A percentile compares a stretch with the other conserved stretches of the same genome.
Evolutionary conservation across 1,140 invertebrate genomes (phyloP).

Genomic region (Cydia splendana): DNA sequence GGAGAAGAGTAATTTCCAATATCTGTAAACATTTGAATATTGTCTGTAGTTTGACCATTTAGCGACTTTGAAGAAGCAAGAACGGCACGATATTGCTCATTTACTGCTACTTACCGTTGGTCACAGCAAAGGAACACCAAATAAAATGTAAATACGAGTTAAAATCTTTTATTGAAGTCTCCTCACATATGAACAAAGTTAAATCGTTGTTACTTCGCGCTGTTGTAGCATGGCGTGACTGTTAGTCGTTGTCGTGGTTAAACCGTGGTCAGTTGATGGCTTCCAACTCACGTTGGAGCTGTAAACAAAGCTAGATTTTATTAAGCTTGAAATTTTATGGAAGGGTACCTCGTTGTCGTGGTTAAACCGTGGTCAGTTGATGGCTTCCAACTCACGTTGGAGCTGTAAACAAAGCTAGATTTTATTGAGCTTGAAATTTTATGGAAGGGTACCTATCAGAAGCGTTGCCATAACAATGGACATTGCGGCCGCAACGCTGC

Average conservation of each 20-base stretch:
- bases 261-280: not conserved
- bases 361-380: not conserved
- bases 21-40: too few relatives aligned
- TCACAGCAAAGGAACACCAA: not conserved
- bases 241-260: not conserved
- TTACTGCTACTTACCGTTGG: too few relatives aligned
- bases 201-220: not conserved
- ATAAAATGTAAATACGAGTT: not conserved
- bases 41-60: too few relatives aligned
- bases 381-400: not conserved
- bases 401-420: not conserved
- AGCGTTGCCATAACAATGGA: too few relatives aligned
- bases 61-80: too few relatives aligned
- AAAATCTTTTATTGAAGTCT: not conserved
- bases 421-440: not conserved
- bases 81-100: too few relatives aligned
- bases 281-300: not conserved
- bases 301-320: not conserved
- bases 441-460: too few relatives aligned
- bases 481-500: too few relatives aligned
- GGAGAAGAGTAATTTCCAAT: too few relatives aligned
- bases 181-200: not conserved
- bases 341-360: too few relatives aligned
- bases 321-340: not conserved
- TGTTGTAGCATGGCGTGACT: not conserved